Evolutionary conservation across 1,140 invertebrate species (phyloP), one percentile per base, ranked within the genome.

Genomic region (Lepeophtheirus salmonis): DNA sequence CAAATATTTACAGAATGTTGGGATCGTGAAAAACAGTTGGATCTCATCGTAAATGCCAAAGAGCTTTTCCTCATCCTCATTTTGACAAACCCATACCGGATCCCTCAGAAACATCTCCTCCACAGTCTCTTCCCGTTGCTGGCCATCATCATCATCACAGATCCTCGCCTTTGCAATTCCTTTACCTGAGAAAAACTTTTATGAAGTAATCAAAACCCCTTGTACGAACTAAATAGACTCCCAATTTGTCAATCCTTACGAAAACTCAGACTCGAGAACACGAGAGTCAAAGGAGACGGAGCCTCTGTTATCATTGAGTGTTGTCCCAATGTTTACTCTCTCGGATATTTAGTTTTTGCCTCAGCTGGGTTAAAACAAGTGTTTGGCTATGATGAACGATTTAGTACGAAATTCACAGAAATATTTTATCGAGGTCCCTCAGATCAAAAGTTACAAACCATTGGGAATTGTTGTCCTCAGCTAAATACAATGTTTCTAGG

Each of bases 1-100:
- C 59, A 61, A 55, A 56, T 61, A n/a, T 61, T 61, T 41, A 48
- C 50, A 18, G 49, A 61, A 16, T 61, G 59, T 24, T 61, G 59
- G 59, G 21, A 61, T 21, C 2, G 50, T 20, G 59, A 61, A 14
- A 61, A 25, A 61, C 59, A 4, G 49, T 52, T 6, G 59, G 59
- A 24, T 22, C 16, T 4, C n/a, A 17, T 3, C 23, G 26, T n/a
- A 24, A 3, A 48, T 50, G 20, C 10, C 22, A 17, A 3, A 13
- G 26, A 2, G 22, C 22, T 3, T 57, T 26, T 24, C 55, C 55
- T 16, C 55, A 57, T 57, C 55, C 55, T 18, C 55, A 57, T 21
- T 57, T 57, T 18, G 55, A 57, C 26, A 57, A 57, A 41, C 55
- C 55, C 22, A 57, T 57, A 23, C 55, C 55, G n/a, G 55, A 57